Evolutionary conservation across 2,888 invertebrate genomes (phyloP).

Genomic region (Rambutsinella grinnellia): DNA sequence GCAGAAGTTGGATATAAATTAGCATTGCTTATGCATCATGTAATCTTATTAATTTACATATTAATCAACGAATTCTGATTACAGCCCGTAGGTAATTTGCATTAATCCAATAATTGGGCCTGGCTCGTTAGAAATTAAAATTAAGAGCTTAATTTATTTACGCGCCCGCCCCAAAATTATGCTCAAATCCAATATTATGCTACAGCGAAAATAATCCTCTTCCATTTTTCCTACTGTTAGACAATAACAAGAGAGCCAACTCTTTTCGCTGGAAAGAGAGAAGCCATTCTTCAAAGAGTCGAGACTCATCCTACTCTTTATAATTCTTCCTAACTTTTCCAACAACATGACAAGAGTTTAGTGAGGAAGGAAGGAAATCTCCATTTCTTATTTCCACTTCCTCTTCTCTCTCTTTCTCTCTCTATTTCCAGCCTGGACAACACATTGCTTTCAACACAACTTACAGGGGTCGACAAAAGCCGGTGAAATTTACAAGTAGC

Average conservation of each 20-base stretch:
- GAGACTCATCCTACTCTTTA: slow-evolving; percentile 19
- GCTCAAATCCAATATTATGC: slow-evolving; percentile 61
- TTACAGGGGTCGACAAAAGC: not conserved
- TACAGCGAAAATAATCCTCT: slow-evolving; percentile 61
- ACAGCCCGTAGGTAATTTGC: slow-evolving; percentile 67
- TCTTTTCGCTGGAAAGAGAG: no score
- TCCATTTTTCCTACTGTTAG: slow-evolving; percentile 56
- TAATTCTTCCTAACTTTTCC: slow-evolving; percentile 26
- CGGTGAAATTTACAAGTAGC: slow-evolving; percentile 21
- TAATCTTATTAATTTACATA: slow-evolving; percentile 67
- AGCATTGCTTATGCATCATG: slow-evolving; percentile 67
- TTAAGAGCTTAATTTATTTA: slow-evolving; percentile 67
- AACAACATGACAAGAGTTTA: slow-evolving; percentile 1
- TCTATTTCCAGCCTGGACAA: slow-evolving; percentile 10
- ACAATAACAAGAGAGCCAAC: no score
- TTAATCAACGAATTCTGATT: slow-evolving; percentile 67
- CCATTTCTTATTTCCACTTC: slow-evolving; percentile 26
- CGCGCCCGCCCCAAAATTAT: slow-evolving; percentile 65
- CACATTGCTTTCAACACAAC: slow-evolving; percentile 14
- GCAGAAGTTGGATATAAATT: slow-evolving; percentile 66
- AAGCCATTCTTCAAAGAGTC: slow-evolving; percentile 19
- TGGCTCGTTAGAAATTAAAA: slow-evolving; percentile 67
- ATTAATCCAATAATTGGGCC: slow-evolving; percentile 67
- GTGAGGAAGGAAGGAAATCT: slow-evolving; percentile 23
- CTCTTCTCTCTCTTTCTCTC: slow-evolving; percentile 20